A percentile compares a stretch with the other conserved stretches of the same genome.
Conservation (phyloP, 2,113 vertebrate species). For the Coturnix japonica region DNA sequence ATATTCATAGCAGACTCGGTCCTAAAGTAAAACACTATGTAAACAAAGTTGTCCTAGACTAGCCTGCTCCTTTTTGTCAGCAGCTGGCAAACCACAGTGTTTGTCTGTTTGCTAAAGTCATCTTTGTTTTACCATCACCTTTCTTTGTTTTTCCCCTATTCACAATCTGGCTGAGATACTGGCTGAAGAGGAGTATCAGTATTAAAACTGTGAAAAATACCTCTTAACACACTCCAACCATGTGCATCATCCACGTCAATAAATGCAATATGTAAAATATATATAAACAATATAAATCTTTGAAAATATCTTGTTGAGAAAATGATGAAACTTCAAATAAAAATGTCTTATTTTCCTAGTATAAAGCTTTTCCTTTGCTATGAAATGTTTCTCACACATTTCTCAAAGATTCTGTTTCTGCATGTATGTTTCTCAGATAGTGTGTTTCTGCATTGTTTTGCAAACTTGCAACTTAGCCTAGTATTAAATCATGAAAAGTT, state of each 20-base stretch:
- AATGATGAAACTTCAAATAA: conserved; percentile 3
- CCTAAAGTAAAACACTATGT: conserved; percentile 31
- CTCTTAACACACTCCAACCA: neutral
- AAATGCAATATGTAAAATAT: neutral
- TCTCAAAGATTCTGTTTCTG: conserved; percentile 33
- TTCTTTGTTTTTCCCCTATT: conserved; percentile 28
- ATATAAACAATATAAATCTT: neutral
- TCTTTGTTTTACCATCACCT: conserved; percentile 41
- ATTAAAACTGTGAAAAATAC: conserved; percentile 24
- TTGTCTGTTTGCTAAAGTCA: conserved; percentile 34
- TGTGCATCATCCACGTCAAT: neutral
- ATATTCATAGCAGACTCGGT: conserved; percentile 52
- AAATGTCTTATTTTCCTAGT: neutral
- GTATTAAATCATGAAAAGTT: conserved; percentile 25
- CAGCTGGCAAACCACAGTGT: conserved; percentile 55
- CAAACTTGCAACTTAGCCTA: neutral
- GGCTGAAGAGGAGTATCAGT: neutral
- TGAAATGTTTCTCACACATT: conserved; percentile 4
- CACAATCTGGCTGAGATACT: neutral
- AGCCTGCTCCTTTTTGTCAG: conserved; percentile 25
- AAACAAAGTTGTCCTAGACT: conserved; percentile 42
- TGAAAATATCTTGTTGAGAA: conserved; percentile 5
- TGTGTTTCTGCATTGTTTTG: conserved; percentile 29
- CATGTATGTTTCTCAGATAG: conserved; percentile 28
- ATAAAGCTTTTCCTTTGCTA: neutral